phyloP scores from a whole-genome alignment of 2,113 vertebrate species.

The Campylomormyrus numenius region DNA sequence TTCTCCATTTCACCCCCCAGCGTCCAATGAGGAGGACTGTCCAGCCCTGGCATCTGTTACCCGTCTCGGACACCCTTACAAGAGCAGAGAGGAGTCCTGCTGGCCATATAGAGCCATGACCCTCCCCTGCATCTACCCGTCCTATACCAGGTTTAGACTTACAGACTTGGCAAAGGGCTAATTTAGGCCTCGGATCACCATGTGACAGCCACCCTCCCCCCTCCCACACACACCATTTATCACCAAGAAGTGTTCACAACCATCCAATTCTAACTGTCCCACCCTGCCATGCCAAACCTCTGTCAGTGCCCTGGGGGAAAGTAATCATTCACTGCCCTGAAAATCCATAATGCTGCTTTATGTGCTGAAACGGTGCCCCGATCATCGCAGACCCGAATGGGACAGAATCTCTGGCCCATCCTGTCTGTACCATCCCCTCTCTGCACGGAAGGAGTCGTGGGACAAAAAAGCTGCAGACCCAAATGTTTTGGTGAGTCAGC shows the following conservation, averaged over 20 bases:
- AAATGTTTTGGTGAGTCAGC: neutral
- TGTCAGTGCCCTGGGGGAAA: neutral
- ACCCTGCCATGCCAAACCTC: neutral
- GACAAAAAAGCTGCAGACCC: neutral
- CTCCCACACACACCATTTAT: neutral
- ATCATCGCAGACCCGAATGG: neutral
- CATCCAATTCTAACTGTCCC: neutral
- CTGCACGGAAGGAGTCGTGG: neutral
- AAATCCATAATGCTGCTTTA: neutral
- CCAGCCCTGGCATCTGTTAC: constrained; percentile 5
- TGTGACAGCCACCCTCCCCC: neutral
- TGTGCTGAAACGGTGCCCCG: neutral
- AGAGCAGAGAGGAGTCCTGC: constrained; percentile 19
- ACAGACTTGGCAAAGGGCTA: constrained; percentile 28
- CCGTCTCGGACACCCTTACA: constrained; percentile 26
- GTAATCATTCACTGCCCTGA: constrained; percentile 10
- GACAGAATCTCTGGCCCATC: neutral
- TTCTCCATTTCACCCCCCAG: constrained; percentile 7
- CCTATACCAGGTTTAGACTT: constrained; percentile 25
- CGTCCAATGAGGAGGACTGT: neutral
- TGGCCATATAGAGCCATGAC: constrained; percentile 26
- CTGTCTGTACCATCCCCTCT: neutral
- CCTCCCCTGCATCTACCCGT: neutral
- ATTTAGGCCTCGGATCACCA: constrained; percentile 24
- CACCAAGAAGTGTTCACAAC: neutral